Evolutionary conservation across 2,797 vertebrate species (phyloP), one percentile per base, ranked within the genome.

Genomic region (Ataeniobius toweri): DNA sequence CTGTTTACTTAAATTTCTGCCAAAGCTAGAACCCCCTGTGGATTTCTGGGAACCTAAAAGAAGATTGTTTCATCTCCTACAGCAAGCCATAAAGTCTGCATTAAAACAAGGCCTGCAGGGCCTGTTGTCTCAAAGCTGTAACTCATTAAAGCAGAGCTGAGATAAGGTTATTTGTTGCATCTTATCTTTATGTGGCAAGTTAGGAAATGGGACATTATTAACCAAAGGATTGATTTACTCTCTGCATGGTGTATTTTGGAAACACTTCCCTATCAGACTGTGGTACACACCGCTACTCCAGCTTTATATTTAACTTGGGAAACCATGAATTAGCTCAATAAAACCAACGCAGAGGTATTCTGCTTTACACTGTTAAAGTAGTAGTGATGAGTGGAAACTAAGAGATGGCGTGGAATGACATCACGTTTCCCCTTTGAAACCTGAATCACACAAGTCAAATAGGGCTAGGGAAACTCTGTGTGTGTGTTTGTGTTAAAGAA

Each of bases 361-460:
- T 12, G 5, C 71, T 46, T 18, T 46, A 31, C 44, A 53, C 72
- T 44, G 36, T 9, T 24, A 61, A 36, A 53, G 4, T n/a, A 46
- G 24, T 31, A 80, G 65, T 14, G 41, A 70, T 63, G 81, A 82
- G 46, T 70, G 55, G 74, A 72, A 77, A 70, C n/a, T 24, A 63
- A 59, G 82, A 79, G 81, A 84, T 14, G 3, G 77, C 50, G 55
- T 56, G 53, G 13, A 69, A 79, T 87, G 82, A 89, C 76, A 74
- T 83, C 71, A 88, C 80, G 84, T 83, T 81, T 77, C 70, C 41
- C 46, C 72, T 71, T 79, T 83, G 72, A 85, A 78, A 55, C 73
- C 56, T 39, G 16, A 77, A 77, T 71, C 78, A 78, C 82, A 82
- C 71, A 41, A 80, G 73, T 78, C 68, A 86, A 53, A 82, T 41